Conservation (phyloP, 1,140 invertebrate genomes). For the Apolygus lucorum region DNA sequence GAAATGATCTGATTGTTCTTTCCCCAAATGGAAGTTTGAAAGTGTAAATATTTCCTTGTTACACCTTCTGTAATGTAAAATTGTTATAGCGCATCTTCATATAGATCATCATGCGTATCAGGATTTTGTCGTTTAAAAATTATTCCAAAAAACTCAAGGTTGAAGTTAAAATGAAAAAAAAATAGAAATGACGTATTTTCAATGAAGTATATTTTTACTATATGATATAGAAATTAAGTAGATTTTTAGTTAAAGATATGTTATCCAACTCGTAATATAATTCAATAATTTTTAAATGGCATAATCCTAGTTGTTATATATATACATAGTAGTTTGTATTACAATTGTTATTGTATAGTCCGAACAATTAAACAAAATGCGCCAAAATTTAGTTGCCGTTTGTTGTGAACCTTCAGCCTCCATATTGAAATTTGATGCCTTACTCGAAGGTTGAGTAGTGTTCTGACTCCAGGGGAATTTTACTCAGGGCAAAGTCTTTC, state of each 20-base stretch:
- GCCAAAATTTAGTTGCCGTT: too few species aligned
- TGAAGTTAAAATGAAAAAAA: not conserved
- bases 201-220: constrained; percentile 2
- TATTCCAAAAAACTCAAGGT: not conserved
- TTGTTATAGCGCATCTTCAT: constrained; percentile 20
- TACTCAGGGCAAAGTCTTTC: too few species aligned
- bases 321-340: constrained; percentile 4
- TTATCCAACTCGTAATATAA: not conserved
- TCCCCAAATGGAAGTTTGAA: too few species aligned
- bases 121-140: constrained; percentile 16
- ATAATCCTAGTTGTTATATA: constrained; percentile 20
- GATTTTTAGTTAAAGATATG: not conserved
- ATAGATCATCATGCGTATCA: constrained; percentile 1
- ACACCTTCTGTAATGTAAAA: constrained; percentile 11
- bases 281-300: constrained; percentile 13
- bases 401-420: too few species aligned
- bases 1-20: too few species aligned
- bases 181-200: not conserved
- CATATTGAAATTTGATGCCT: too few species aligned
- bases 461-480: too few species aligned
- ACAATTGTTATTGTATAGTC: not conserved
- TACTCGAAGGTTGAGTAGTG: too few species aligned
- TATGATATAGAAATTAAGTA: not conserved
- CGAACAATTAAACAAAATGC: not conserved
- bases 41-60: constrained; percentile 22